A percentile compares a stretch with the other conserved stretches of the same genome.
Evolutionary conservation across 2,888 invertebrate species (phyloP).

Genomic region (Nebria brevicollis): DNA sequence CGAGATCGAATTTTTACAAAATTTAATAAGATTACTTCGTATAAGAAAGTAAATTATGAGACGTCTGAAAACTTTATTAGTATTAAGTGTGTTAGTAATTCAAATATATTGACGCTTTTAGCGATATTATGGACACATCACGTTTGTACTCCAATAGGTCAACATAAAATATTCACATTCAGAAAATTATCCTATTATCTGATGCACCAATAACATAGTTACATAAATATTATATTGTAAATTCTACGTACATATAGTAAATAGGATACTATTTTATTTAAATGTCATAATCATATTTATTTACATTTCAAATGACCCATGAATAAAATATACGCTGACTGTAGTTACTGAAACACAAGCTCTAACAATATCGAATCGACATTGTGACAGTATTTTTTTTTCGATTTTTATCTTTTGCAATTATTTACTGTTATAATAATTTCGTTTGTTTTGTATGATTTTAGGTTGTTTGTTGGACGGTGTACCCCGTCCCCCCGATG

Average conservation of each 20-base stretch:
- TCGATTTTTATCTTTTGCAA: not conserved
- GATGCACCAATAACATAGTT: not conserved
- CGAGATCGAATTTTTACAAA: too few relatives aligned
- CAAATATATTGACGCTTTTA: too few relatives aligned
- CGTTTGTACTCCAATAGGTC: not conserved
- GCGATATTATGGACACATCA: not conserved
- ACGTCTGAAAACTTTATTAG: too few relatives aligned
- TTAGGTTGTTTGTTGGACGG: constrained; percentile 89
- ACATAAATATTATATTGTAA: not conserved
- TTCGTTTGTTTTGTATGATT: constrained; percentile 57
- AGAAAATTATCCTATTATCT: not conserved
- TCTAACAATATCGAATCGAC: not conserved
- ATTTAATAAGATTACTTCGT: too few relatives aligned
- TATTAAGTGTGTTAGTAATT: too few relatives aligned
- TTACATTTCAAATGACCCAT: not conserved
- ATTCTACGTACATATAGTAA: not conserved
- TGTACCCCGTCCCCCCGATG: constrained; percentile 84
- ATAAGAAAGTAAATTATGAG: too few relatives aligned
- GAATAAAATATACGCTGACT: not conserved
- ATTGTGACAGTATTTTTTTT: not conserved
- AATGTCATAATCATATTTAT: not conserved
- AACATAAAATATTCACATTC: not conserved
- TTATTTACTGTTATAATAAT: constrained; percentile 16
- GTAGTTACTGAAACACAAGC: not conserved
- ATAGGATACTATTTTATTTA: not conserved